Conservation (phyloP, 2,113 vertebrate species). For the Ciconia boyciana region DNA sequence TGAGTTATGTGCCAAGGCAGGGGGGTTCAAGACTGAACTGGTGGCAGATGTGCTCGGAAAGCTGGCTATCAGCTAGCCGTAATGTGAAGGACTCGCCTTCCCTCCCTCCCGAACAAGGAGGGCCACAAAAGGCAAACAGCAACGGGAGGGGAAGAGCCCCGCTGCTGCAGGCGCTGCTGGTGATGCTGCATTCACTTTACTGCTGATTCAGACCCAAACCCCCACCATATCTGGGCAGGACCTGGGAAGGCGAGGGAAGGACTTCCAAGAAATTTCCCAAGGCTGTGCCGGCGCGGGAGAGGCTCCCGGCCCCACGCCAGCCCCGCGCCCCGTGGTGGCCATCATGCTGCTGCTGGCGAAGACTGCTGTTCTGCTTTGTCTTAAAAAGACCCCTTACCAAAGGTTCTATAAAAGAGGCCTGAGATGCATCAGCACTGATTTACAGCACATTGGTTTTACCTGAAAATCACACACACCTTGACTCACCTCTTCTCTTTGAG, state of each 20-base stretch:
- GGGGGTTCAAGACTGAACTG: too few species aligned
- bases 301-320: not conserved
- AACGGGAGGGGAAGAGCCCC: not conserved
- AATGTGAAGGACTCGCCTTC: not conserved
- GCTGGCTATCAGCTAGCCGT: not conserved
- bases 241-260: not conserved
- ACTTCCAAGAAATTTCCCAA: not conserved
- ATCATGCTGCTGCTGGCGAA: not conserved
- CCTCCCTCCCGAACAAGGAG: not conserved
- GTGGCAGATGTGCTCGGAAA: not conserved
- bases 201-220: not conserved
- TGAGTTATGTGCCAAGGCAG: not conserved
- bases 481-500: not conserved
- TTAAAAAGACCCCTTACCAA: not conserved
- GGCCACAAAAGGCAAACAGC: not conserved
- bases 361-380: not conserved
- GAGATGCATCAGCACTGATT: not conserved
- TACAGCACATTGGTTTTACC: not conserved
- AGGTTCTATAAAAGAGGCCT: not conserved
- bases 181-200: not conserved
- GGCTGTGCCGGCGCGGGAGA: not conserved
- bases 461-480: not conserved
- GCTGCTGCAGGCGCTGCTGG: not conserved
- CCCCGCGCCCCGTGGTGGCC: too few species aligned
- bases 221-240: not conserved